phyloP scores from a whole-genome alignment of 1,140 invertebrate genomes.

The Leptinotarsa undecemlineata region DNA sequence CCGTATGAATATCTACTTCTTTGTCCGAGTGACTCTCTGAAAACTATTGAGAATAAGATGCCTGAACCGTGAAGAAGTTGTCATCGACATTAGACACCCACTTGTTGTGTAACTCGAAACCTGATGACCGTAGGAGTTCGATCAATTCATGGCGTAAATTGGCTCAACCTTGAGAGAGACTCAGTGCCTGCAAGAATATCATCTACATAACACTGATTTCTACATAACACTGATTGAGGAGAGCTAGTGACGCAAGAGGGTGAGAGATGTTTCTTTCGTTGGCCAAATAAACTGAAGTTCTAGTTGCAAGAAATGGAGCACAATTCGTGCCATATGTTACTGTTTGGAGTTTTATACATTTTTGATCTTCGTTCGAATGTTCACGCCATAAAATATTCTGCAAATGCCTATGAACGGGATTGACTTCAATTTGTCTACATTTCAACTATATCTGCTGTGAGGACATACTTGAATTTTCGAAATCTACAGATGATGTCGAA shows the following conservation, averaged over 20 bases:
- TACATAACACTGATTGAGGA: not conserved
- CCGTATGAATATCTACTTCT: too few species aligned
- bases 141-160: too few species aligned
- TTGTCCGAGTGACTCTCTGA: not conserved
- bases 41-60: not conserved
- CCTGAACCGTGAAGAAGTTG: not conserved
- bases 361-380: not conserved
- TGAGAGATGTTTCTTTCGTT: too few species aligned
- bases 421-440: not conserved
- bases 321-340: not conserved
- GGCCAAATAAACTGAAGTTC: not conserved
- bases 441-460: not conserved
- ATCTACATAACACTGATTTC: not conserved
- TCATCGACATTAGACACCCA: not conserved
- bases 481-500: not conserved
- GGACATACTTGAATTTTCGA: not conserved
- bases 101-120: not conserved
- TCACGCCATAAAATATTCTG: too few species aligned
- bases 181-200: not conserved
- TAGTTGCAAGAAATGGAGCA: not conserved
- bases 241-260: too few species aligned
- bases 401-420: not conserved
- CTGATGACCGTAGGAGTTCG: not conserved
- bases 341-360: not conserved
- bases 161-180: too few species aligned